Evolutionary conservation across 2,888 invertebrate genomes (phyloP), one percentile per base, ranked within the genome.

Genomic region (Lottia gigantea): DNA sequence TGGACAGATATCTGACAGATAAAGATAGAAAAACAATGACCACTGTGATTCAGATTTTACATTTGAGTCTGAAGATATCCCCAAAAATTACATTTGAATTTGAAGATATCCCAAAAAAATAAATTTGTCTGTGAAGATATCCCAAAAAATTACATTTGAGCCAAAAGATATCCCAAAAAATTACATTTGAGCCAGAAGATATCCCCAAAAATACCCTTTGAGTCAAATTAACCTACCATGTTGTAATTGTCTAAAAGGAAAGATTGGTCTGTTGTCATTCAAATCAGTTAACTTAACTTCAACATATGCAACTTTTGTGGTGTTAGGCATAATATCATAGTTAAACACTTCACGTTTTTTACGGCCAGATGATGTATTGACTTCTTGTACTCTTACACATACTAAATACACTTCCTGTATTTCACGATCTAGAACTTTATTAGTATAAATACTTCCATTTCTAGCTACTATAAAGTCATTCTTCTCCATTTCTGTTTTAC

Each of bases 351-450:
- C 65, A 31, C 80, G 75, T 64, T 76, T 79, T 23, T 66, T 71
- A 0, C 80, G 75, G 0, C 70, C 69, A 8, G 93, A 93, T 49
- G 89, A 89, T 0, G 93, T 93, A 2, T 11, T 12, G 16, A 92
- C 92, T 80, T 94, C 94, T 31, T 92, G 91, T 0, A 95, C 95
- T 78, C 93, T 92, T 0, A 94, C 91, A 81, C 92, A 92, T 19
- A 95, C 89, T 3, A 92, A 90, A 31, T 95, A 91, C 0, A 92
- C 91, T 0, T 93, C 91, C 72, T 93, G 92, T 25, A 91, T 91
- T 83, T 95, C 95, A 61, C 94, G 90, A 82, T 95, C 94, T 55
- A 95, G 89, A 0, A 90, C 91, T 78, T 92, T 92, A 25, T 46
- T 66, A 7, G 80, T 80, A 16, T 61, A 66, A 8, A 84, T 76